These are phyloP conservation scores for Colaptes auratus DNA, from an alignment of 2,113 vertebrate species.

Conservation along the genomic window DNA sequence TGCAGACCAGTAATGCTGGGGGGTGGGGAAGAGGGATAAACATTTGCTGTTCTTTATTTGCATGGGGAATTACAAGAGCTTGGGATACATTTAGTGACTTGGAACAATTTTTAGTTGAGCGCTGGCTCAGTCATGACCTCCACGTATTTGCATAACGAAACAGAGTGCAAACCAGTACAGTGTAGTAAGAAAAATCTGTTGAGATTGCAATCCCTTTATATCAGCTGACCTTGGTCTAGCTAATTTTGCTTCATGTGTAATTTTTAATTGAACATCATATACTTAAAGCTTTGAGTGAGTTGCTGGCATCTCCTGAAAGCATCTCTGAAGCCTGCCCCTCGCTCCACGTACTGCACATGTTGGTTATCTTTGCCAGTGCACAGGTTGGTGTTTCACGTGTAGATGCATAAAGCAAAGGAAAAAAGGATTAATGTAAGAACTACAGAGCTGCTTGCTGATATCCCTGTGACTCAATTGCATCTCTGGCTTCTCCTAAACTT, in stretches of 20 bases:
- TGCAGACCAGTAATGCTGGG: background rate
- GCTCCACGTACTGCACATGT: background rate
- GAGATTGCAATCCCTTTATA: background rate
- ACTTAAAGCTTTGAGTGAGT: background rate
- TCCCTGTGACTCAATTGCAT: background rate
- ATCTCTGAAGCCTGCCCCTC: background rate
- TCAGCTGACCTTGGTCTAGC: background rate
- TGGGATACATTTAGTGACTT: conserved; percentile 15
- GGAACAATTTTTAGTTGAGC: conserved; percentile 11
- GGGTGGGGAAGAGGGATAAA: conserved; percentile 16
- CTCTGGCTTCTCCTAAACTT: background rate
- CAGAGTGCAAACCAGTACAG: background rate
- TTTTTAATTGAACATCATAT: conserved; percentile 3
- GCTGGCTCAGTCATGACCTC: background rate
- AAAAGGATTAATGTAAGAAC: background rate
- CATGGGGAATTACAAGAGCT: background rate
- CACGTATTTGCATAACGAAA: background rate
- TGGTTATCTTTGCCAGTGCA: background rate
- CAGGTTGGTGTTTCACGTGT: background rate
- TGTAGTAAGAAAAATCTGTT: background rate
- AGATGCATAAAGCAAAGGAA: background rate
- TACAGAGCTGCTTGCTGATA: background rate
- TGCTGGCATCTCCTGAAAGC: background rate
- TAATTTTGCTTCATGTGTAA: background rate
- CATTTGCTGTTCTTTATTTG: conserved; percentile 11